These are phyloP conservation scores for Cetonia aurata DNA, from an alignment of 2,888 invertebrate genomes.

Conservation along the genomic window DNA sequence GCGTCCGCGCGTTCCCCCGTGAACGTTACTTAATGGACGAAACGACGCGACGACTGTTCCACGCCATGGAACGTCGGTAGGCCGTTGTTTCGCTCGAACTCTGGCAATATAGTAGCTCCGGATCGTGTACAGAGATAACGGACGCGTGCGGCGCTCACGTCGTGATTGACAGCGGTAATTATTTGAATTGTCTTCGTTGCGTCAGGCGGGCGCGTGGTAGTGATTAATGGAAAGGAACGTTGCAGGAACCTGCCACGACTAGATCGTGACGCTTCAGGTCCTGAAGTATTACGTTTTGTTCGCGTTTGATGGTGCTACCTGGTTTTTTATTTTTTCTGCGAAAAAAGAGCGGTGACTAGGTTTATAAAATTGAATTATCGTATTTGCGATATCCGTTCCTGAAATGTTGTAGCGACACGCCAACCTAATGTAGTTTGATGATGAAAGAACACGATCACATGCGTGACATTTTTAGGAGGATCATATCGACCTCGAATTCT, in stretches of 20 bases:
- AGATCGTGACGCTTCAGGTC: too few species aligned
- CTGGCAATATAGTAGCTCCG: background rate
- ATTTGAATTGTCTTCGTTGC: constrained; percentile 36
- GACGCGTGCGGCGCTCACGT: background rate
- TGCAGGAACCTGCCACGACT: constrained; percentile 20
- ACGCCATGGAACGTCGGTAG: background rate
- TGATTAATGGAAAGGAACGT: constrained; percentile 17
- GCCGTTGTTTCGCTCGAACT: constrained; percentile 22
- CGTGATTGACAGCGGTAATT: constrained; percentile 36
- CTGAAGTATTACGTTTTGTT: too few species aligned
- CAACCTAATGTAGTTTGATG: too few species aligned
- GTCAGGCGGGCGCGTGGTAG: constrained; percentile 3
- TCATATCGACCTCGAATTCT: too few species aligned
- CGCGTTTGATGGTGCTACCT: too few species aligned
- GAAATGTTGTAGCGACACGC: too few species aligned
- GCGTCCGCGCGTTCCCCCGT: background rate
- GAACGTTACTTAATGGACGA: constrained; percentile 15
- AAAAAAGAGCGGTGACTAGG: too few species aligned
- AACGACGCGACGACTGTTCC: background rate
- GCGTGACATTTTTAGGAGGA: too few species aligned
- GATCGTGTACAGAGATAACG: constrained; percentile 33
- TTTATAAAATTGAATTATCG: too few species aligned
- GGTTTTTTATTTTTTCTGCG: too few species aligned
- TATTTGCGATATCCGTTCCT: too few species aligned
- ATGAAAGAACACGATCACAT: too few species aligned